Evolutionary conservation across 2,888 invertebrate genomes (phyloP), one percentile per base, ranked within the genome.

Genomic region (Trachelus stipa): DNA sequence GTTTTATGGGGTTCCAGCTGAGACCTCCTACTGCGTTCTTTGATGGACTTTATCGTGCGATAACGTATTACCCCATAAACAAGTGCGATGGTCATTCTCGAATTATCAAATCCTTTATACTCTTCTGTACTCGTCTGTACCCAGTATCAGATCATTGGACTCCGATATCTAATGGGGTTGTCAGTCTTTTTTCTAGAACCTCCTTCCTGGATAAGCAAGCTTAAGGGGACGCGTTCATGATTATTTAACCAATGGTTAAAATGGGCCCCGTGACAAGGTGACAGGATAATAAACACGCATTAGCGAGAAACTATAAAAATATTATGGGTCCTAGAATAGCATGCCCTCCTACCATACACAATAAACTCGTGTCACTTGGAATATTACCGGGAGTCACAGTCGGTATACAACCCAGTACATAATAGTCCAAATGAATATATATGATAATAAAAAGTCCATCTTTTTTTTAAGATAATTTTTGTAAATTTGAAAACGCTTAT

Each of bases 251-350:
- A 81, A 81, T 78, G 81, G 73, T 76, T 79, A 77, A 81, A 83
- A 82, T 81, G 79, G 80, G 82, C 83, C 79, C 78, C 69, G 81
- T 79, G 80, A 77, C 79, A 79, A 74, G 79, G 73, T 76, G 79
- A 76, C 78, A 80, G 78, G 82, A 83, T 84, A 84, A 83, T 84
- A 84, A 84, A 83, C 83, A 82, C 77, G 82, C 81, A 80, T 84
- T 83, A 84, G 82, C 82, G 77, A 77, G 83, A 83, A 84, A 81
- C 84, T 84, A 83, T 83, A 83, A 84, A 83, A 84, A 83, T 84
- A 83, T 82, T 81, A 84, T 68, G 82, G 77, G 77, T 81, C 81
- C 82, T 79, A 82, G 83, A 83, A 79, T 79, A 79, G 69, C 56
- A 34, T 34, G 73, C n/a, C 31, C 34, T 73, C 73, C 73, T 30